These are phyloP conservation scores for Ptychochromis oligacanthus DNA, from an alignment of 2,113 vertebrate species.

Conservation along the genomic window DNA sequence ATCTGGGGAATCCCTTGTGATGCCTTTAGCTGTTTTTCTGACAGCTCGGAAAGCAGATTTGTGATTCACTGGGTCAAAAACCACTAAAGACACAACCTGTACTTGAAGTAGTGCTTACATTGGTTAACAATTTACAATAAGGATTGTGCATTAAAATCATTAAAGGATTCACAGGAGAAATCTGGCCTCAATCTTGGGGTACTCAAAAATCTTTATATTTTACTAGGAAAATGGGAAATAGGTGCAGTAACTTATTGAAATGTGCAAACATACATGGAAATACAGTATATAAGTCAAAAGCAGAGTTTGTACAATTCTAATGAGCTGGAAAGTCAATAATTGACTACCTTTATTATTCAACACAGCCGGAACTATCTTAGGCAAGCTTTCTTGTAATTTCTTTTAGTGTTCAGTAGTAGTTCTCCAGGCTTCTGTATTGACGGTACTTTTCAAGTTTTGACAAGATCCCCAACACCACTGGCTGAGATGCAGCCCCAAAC, in stretches of 20 bases:
- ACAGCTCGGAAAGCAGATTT: constrained; percentile 30
- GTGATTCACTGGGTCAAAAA: background rate
- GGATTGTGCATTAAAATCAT: background rate
- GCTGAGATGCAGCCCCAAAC: too few relatives aligned
- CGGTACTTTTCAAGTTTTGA: too few relatives aligned
- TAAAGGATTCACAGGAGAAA: background rate
- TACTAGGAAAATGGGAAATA: background rate
- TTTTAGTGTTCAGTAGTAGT: too few relatives aligned
- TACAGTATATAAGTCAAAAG: background rate
- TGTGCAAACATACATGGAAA: background rate
- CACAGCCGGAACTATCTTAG: too few relatives aligned
- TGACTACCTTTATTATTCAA: too few relatives aligned
- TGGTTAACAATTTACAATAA: background rate
- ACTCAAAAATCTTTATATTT: background rate
- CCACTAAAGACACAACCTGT: background rate
- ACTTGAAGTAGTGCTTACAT: background rate
- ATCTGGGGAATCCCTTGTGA: constrained; percentile 68
- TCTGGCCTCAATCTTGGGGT: background rate
- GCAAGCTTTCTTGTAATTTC: too few relatives aligned
- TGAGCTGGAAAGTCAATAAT: too few relatives aligned
- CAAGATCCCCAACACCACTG: too few relatives aligned
- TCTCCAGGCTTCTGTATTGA: too few relatives aligned
- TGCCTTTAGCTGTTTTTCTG: constrained; percentile 65
- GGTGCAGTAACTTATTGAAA: background rate
- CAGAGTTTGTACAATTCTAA: background rate